Evolutionary conservation across 2,113 vertebrate genomes (phyloP).

Genomic region (Ellobius talpinus): DNA sequence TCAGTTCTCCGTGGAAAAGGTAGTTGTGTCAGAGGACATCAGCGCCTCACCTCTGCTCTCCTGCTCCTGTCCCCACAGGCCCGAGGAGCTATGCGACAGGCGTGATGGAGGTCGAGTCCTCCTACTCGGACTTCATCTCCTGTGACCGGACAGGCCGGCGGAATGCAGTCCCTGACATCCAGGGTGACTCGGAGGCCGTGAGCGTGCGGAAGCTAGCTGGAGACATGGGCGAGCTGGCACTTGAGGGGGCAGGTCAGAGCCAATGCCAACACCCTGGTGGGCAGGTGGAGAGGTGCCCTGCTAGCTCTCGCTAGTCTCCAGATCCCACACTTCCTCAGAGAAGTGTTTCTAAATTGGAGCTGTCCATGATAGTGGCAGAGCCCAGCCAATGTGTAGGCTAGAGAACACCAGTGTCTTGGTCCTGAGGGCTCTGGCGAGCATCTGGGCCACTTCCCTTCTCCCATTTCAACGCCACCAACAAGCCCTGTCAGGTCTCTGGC

Average conservation of each 20-base stretch:
- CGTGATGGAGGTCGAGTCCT: slow-evolving; percentile 97
- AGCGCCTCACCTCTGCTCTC: background rate
- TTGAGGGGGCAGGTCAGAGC: slow-evolving; percentile 86
- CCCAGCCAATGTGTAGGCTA: background rate
- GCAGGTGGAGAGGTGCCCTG: background rate
- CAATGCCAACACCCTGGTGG: background rate
- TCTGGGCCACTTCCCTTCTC: background rate
- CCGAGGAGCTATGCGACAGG: slow-evolving; percentile 92
- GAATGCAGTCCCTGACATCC: slow-evolving; percentile 96
- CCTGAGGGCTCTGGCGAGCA: background rate
- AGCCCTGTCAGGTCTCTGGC: background rate
- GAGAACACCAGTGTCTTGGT: background rate
- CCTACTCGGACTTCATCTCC: slow-evolving; percentile 97
- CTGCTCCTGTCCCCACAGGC: slow-evolving; percentile 65
- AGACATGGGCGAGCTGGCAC: slow-evolving; percentile 88
- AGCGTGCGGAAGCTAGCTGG: slow-evolving; percentile 92
- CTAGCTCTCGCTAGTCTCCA: background rate
- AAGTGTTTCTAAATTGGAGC: background rate
- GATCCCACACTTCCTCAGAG: background rate
- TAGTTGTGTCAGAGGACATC: background rate
- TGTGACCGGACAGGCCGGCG: slow-evolving; percentile 96
- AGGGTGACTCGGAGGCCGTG: slow-evolving; percentile 86
- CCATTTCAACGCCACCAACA: too few species aligned
- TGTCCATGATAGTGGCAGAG: background rate
- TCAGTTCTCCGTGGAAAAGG: background rate